Evolutionary conservation across 2,888 invertebrate genomes (phyloP), one percentile per base, ranked within the genome.

Genomic region (Cryptus viduatorius): DNA sequence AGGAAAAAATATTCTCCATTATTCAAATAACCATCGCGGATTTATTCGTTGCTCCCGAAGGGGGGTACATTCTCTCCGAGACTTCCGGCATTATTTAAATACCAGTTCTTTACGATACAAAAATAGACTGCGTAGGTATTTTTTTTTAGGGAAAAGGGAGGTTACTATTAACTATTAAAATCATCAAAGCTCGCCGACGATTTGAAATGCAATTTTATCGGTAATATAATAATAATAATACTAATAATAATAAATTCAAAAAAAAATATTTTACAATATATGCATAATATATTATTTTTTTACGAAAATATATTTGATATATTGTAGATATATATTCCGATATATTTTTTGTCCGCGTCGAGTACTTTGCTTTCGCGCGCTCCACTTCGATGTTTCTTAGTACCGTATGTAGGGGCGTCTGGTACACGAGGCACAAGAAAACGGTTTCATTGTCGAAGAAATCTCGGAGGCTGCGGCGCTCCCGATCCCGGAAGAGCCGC

Each of bases 401-500:
- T 56, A 10, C 2, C 12, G 44, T n/a, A n/a, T n/a, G 3, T 37
- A 31, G 8, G 24, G 44, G 46, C 10, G 12, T 0, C 29, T 7
- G 19, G 12, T 44, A 14, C 56, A 16, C 4, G 10, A 14, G 31
- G 4, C 24, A 12, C 56, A 64, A n/a, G 48, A 69, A 37, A 37
- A 19, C n/a, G 16, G n/a, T 48, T 48, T 14, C 31, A 69, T 65
- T 42, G 76, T 53, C 19, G 65, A 78, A 61, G 50, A 31, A 59
- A 69, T 64, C 69, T 53, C 24, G 37, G 37, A 19, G 37, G 37
- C 71, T 37, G 50, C 24, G 44, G 59, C 42, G 16, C 48, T 65
- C 16, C 7, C 48, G 61, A 78, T 77, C 78, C 78, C 78, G 61
- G 68, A 78, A 69, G 69, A 61, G 48, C 24, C 24, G 24, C 24